Conservation (phyloP, 2,888 invertebrate genomes). For the Ischnus inquisitorius region DNA sequence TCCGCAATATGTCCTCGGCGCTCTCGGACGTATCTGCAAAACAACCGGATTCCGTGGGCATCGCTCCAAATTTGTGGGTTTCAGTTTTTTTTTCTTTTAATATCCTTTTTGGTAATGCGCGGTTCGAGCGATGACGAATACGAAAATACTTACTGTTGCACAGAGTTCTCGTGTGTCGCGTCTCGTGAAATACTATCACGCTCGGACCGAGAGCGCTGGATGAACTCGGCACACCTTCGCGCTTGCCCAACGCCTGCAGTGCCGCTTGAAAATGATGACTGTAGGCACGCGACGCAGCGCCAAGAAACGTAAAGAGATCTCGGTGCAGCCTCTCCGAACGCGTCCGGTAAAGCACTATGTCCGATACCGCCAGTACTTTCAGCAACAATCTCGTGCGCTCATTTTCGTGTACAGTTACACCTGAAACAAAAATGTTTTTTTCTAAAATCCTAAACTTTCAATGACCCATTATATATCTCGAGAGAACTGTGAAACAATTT, state of each 20-base stretch:
- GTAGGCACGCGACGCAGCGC: conserved; percentile 92
- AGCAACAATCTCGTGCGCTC: conserved; percentile 90
- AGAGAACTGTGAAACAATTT: no score
- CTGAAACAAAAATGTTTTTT: conserved; percentile 71
- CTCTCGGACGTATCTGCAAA: conserved; percentile 87
- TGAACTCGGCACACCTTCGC: conserved; percentile 84
- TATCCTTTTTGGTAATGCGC: no score
- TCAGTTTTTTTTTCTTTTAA: no score
- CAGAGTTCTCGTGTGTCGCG: conserved; percentile 90
- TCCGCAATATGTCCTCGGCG: conserved; percentile 88
- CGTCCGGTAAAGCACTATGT: conserved; percentile 92
- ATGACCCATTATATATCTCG: no score
- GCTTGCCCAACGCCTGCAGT: conserved; percentile 83
- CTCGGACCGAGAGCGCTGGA: conserved; percentile 90
- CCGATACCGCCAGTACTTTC: conserved; percentile 93
- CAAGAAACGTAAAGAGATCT: conserved; percentile 92
- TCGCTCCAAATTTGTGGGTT: conserved; percentile 6
- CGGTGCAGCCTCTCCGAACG: conserved; percentile 91
- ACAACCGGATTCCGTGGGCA: conserved; percentile 28
- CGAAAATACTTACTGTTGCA: conserved; percentile 85
- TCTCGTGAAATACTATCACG: conserved; percentile 93
- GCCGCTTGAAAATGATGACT: conserved; percentile 90
- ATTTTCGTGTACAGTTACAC: conserved; percentile 87
- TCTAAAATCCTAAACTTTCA: no score
- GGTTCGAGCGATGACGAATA: not conserved